Conservation (phyloP, 2,113 vertebrate genomes). For the Anthoscopus minutus region DNA sequence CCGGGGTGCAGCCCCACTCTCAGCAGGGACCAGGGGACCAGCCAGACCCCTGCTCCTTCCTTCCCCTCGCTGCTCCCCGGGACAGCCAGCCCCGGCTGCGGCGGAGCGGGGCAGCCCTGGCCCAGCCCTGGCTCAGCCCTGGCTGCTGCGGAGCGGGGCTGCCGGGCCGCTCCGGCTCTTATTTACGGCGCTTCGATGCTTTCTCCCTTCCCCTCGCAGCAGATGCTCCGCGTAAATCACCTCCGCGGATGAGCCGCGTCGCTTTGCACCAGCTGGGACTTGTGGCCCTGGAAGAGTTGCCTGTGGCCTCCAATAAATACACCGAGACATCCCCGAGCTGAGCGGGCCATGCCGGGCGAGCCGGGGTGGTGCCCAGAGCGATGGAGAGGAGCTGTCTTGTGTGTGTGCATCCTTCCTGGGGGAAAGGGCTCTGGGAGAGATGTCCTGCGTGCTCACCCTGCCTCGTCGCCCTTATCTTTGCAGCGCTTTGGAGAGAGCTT, state of each 20-base stretch:
- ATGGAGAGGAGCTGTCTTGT: accelerated
- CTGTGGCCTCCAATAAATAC: neutral
- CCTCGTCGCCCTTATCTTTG: neutral
- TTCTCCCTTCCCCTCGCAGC: neutral
- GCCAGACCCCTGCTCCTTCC: neutral
- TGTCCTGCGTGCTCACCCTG: neutral
- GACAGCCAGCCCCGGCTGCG: neutral
- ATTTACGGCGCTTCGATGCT: neutral
- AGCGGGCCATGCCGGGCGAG: accelerated
- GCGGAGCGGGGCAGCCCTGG: no score
- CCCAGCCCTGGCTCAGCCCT: no score
- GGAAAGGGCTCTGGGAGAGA: neutral
- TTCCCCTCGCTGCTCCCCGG: accelerated
- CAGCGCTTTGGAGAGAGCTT: neutral
- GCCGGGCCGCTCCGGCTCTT: neutral
- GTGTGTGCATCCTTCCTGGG: accelerated
- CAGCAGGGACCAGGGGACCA: neutral
- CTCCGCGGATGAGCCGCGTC: accelerated
- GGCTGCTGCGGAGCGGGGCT: neutral
- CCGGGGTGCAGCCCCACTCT: accelerated
- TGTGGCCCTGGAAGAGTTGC: neutral
- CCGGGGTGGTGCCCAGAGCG: neutral
- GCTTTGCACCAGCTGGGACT: neutral
- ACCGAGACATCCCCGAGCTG: neutral
- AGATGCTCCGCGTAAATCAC: neutral